Conservation (phyloP, 2,113 vertebrate species). For the Rhinolophus sinicus region DNA sequence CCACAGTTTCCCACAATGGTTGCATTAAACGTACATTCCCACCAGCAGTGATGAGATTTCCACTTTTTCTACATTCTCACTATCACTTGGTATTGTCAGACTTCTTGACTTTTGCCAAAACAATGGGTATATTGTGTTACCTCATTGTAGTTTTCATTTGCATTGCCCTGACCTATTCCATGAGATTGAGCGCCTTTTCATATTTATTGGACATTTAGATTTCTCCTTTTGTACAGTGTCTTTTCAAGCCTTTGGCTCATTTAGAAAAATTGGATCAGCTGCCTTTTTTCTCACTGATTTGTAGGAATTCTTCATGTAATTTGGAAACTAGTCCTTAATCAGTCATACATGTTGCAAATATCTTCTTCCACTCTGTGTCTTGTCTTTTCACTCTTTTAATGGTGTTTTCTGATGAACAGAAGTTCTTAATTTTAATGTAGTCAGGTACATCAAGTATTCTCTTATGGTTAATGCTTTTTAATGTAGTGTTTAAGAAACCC, state of each 20-base stretch:
- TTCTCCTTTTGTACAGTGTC: not conserved
- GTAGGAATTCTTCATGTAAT: not conserved
- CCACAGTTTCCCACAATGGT: not conserved
- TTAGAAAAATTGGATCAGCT: not conserved
- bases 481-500: not conserved
- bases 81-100: not conserved
- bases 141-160: not conserved
- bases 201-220: not conserved
- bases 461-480: not conserved
- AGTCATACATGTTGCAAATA: not conserved
- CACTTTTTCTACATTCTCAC: too few relatives aligned
- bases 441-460: not conserved
- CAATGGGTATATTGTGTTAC: not conserved
- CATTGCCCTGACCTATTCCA: not conserved
- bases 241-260: not conserved
- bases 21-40: not conserved
- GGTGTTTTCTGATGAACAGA: too few relatives aligned
- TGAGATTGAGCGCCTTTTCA: not conserved
- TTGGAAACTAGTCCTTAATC: not conserved
- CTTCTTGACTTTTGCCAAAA: not conserved
- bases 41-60: too few relatives aligned
- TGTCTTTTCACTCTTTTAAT: too few relatives aligned
- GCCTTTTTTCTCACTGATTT: not conserved
- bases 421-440: not conserved
- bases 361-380: not conserved